Percentiles rank a stretch among this genome's conserved stretches.
Conservation (phyloP, 2,888 invertebrate species). For the Miltochrista miniata region DNA sequence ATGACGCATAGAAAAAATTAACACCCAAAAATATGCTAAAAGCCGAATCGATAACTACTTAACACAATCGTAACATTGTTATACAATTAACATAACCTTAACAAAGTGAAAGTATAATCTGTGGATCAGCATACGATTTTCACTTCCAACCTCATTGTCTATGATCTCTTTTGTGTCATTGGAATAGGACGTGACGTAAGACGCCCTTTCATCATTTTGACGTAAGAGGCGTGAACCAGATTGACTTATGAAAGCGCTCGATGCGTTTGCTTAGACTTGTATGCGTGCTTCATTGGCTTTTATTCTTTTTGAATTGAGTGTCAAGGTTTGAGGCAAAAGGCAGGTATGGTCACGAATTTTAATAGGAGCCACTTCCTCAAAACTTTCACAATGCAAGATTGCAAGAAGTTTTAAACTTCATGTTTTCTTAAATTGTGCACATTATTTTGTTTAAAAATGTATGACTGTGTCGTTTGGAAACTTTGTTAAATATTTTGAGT, state of each 20-base stretch:
- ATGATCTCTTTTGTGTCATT: slow-evolving; percentile 3
- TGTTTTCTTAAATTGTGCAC: too few relatives aligned
- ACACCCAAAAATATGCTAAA: slow-evolving; percentile 1
- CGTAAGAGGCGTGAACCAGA: background rate
- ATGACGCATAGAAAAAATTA: slow-evolving; percentile 9
- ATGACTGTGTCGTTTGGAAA: too few relatives aligned
- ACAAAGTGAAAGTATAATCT: slow-evolving; percentile 9
- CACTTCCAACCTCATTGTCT: slow-evolving; percentile 5
- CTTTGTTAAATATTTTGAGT: too few relatives aligned
- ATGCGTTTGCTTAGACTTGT: background rate
- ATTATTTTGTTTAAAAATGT: too few relatives aligned
- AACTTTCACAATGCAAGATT: too few relatives aligned
- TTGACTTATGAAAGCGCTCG: background rate
- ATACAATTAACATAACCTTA: slow-evolving; percentile 4
- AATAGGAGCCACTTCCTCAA: too few relatives aligned
- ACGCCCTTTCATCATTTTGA: background rate
- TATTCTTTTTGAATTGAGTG: background rate
- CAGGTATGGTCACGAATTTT: too few relatives aligned
- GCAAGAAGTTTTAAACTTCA: too few relatives aligned
- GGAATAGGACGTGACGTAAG: slow-evolving; percentile 3
- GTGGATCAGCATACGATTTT: background rate
- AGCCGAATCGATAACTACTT: background rate
- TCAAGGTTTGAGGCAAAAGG: too few relatives aligned
- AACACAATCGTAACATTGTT: slow-evolving; percentile 6
- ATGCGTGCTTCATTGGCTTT: background rate